phyloP scores from a whole-genome alignment of 2,113 vertebrate genomes.

The Sminthopsis crassicaudata region DNA sequence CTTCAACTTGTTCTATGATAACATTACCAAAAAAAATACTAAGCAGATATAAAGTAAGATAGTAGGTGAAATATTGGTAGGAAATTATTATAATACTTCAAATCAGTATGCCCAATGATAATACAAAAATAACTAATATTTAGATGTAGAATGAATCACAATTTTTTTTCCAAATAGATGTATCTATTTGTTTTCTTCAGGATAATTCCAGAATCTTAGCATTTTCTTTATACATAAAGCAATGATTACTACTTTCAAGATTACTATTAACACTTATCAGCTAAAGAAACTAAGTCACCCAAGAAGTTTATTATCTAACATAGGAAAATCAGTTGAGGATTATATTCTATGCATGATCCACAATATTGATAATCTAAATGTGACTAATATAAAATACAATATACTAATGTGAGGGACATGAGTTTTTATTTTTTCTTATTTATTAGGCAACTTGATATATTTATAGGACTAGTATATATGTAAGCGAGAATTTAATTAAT shows the following conservation, averaged over 20 bases:
- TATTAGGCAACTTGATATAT: neutral
- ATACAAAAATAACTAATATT: neutral
- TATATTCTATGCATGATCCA: neutral
- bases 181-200: neutral
- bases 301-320: neutral
- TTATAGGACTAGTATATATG: neutral
- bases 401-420: neutral
- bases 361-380: neutral
- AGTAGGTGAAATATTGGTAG: neutral
- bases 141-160: neutral
- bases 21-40: neutral
- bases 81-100: neutral
- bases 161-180: neutral
- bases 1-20: neutral
- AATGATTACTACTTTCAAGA: neutral
- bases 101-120: neutral
- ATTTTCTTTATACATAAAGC: neutral
- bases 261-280: neutral
- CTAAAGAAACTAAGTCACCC: neutral
- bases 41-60: neutral
- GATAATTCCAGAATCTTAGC: neutral
- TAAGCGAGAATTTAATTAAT: neutral
- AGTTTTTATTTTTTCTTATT: neutral
- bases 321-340: neutral
- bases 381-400: slow-evolving; percentile 4